Evolutionary conservation across 2,113 vertebrate genomes (phyloP).

Genomic region (Rhizomys pruinosus): DNA sequence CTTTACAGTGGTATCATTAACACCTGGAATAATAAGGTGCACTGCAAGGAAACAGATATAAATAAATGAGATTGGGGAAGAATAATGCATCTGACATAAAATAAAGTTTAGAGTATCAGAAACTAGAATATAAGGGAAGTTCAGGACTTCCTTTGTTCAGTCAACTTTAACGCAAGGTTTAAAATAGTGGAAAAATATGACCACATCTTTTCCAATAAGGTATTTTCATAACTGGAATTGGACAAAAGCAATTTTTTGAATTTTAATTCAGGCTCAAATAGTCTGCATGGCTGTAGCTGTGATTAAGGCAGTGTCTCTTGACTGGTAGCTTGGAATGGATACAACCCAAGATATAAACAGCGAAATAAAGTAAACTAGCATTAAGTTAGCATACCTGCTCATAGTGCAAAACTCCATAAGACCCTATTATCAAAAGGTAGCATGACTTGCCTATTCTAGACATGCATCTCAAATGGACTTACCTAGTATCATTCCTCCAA

Average conservation of each 20-base stretch:
- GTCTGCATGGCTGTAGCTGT: neutral
- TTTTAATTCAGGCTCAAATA: slow-evolving; percentile 28
- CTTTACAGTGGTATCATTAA: slow-evolving; percentile 86
- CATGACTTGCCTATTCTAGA: neutral
- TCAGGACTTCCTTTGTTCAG: neutral
- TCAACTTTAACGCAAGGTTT: neutral
- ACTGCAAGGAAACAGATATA: slow-evolving; percentile 81
- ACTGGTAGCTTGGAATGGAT: neutral
- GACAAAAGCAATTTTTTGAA: neutral
- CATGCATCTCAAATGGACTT: slow-evolving; percentile 64
- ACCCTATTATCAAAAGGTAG: neutral
- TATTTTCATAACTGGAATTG: neutral
- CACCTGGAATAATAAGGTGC: slow-evolving; percentile 87
- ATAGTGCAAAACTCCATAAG: neutral
- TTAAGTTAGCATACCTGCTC: neutral
- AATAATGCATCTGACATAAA: neutral
- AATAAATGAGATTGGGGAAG: neutral
- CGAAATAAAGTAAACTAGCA: neutral
- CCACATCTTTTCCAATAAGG: neutral
- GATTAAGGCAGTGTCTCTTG: neutral
- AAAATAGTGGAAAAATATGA: neutral
- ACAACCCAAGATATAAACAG: neutral
- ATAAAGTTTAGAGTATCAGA: neutral
- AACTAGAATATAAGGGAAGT: neutral
- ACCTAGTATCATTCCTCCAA: slow-evolving; percentile 87